phyloP scores from a whole-genome alignment of 2,888 invertebrate species.

The Cheiracanthium punctorium region DNA sequence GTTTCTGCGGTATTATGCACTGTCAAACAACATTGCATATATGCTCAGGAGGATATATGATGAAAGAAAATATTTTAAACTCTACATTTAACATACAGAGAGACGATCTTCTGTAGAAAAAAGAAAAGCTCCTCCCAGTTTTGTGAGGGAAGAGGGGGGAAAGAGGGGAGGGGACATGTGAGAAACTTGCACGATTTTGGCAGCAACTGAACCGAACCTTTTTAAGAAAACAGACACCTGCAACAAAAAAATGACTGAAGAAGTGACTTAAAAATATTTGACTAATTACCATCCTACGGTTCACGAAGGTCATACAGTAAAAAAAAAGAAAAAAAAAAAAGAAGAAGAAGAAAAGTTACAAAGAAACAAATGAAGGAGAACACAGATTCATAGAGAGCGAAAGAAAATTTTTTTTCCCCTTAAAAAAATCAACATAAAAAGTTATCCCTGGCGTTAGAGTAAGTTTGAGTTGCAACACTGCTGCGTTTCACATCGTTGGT shows the following conservation, averaged over 20 bases:
- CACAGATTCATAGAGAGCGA: background rate
- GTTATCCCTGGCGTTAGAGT: constrained; percentile 46
- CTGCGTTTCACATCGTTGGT: constrained; percentile 54
- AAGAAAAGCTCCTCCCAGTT: background rate
- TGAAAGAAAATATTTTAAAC: too few relatives aligned
- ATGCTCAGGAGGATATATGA: too few relatives aligned
- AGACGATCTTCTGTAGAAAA: too few relatives aligned
- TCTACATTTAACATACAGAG: too few relatives aligned
- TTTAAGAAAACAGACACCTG: background rate
- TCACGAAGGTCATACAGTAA: constrained; percentile 24
- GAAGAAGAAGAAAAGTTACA: background rate
- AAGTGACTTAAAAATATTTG: constrained; percentile 29
- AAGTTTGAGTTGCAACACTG: constrained; percentile 41
- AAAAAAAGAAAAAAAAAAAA: background rate
- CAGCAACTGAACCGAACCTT: background rate
- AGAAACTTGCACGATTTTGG: background rate
- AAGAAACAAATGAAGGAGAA: constrained; percentile 49
- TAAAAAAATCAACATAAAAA: constrained; percentile 37
- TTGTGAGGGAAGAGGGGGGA: background rate
- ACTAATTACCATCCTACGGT: constrained; percentile 59
- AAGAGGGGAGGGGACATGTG: too few relatives aligned
- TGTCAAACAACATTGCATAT: too few relatives aligned
- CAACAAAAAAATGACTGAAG: constrained; percentile 9
- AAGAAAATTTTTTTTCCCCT: constrained; percentile 21
- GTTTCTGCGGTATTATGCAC: too few relatives aligned